Conservation (phyloP, 2,113 vertebrate genomes). For the Ursus arctos region DNA sequence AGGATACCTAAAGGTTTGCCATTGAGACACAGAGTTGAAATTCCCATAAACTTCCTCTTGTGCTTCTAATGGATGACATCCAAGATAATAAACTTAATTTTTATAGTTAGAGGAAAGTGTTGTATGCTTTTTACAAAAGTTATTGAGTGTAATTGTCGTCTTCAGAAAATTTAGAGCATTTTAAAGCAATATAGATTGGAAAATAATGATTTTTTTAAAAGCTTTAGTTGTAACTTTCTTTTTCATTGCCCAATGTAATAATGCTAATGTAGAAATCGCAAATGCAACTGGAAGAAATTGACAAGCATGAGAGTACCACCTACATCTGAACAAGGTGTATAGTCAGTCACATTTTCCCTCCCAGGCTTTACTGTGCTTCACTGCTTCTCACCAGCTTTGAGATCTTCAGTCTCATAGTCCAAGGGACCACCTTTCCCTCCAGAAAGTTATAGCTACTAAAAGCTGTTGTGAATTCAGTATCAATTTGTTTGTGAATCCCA, state of each 20-base stretch:
- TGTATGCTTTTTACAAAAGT: not conserved
- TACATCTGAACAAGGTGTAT: not conserved
- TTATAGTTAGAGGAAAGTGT: not conserved
- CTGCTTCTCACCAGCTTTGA: not conserved
- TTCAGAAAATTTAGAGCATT: slow-evolving; percentile 39
- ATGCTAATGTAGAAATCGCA: not conserved
- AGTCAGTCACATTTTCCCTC: not conserved
- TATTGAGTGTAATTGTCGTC: not conserved
- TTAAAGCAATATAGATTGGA: not conserved
- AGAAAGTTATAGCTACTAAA: not conserved
- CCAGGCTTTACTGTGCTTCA: not conserved
- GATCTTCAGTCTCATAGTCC: not conserved
- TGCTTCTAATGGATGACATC: not conserved
- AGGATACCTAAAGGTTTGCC: not conserved
- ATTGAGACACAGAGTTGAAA: not conserved
- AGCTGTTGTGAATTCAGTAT: not conserved
- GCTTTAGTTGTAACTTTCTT: not conserved
- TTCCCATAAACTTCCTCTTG: not conserved
- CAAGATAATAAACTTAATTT: not conserved
- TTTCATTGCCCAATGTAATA: not conserved
- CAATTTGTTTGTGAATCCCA: not conserved
- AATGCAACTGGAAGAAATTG: not conserved
- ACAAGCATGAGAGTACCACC: not conserved
- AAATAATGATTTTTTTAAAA: slow-evolving; percentile 20
- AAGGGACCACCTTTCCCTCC: not conserved